Base-by-base conservation (phyloP, 2,888 invertebrate genomes). In the Dryocosmus kuriphilus region DNA sequence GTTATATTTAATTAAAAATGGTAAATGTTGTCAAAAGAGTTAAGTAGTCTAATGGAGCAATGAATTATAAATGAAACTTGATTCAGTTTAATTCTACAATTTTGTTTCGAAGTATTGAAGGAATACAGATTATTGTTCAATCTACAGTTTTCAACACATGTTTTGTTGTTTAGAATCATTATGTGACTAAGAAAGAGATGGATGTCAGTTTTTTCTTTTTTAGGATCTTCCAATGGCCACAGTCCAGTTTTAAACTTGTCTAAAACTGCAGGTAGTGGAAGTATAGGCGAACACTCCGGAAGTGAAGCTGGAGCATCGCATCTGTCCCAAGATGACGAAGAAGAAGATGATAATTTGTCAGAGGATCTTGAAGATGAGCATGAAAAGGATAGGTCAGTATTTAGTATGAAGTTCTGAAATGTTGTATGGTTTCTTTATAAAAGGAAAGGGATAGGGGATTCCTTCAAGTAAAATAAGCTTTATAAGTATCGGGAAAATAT, bases 211-310 rank as follows among this genome's bases (percentile, higher is more conserved):
- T 8, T n/a, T 51, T 30, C 79, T 73, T 86, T 85, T 84, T 85
- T 93, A 96, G 96, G 95, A 86, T 97, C 97, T 80, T 96, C 97
- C 83, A 96, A 96, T 88, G 96, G 96, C 77, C 97, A 97, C 93
- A 98, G 97, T 95, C 98, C 98, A 81, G 97, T 98, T 85, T 92
- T 98, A 88, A 98, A 98, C 93, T 93, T 98, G 79, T 97, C 98
- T 77, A 98, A 98, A 92, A 97, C 96, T 78, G 97, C 96, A 76
- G 95, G 92, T 89, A 95, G 95, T 81, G 96, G 96, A 83, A 96
- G 96, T 88, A 94, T 94, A 83, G 94, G 94, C 84, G 93, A 93
- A 76, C 93, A 93, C 87, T 94, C 94, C 82, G 94, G 94, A 84
- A 94, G 94, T 88, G 94, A 95, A 92, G 93, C 94, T 89, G 94